Evolutionary conservation across 2,888 invertebrate species (phyloP).

Genomic region (Lepidocyrtinus sp.): DNA sequence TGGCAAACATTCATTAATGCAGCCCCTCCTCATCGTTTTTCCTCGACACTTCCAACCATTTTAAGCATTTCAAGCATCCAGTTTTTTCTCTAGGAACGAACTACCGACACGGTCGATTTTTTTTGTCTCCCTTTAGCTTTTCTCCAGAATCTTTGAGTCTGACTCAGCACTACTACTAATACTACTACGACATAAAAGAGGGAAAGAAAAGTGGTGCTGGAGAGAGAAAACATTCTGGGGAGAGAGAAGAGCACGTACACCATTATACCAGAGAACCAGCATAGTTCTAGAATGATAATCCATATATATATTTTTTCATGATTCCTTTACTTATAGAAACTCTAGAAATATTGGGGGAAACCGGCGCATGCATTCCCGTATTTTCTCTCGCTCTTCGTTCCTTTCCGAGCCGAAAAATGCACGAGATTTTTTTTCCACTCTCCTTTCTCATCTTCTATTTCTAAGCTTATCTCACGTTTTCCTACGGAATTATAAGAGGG

Average conservation of each 20-base stretch:
- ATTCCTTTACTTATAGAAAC: neutral
- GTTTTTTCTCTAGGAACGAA: constrained; percentile 18
- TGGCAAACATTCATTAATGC: constrained; percentile 6
- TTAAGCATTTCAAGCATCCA: neutral
- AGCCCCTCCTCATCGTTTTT: constrained; percentile 59
- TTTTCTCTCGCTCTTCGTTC: constrained; percentile 48
- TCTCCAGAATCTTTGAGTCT: constrained; percentile 46
- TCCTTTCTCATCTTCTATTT: constrained; percentile 30
- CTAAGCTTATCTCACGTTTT: constrained; percentile 59
- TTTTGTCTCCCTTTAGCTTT: constrained; percentile 55
- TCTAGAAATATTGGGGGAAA: neutral
- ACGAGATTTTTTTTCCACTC: constrained; percentile 22
- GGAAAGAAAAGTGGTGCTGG: neutral
- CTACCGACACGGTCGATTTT: constrained; percentile 59
- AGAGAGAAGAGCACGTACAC: constrained; percentile 13
- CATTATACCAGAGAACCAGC: neutral
- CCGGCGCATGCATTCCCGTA: constrained; percentile 59
- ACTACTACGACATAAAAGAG: neutral
- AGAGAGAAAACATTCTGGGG: neutral
- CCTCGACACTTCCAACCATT: constrained; percentile 23
- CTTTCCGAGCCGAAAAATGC: constrained; percentile 46
- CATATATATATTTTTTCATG: constrained; percentile 16
- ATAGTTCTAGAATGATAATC: constrained; percentile 40
- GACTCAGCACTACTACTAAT: constrained; percentile 41
- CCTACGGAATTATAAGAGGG: constrained; percentile 12